Base-by-base conservation (phyloP, 1,140 invertebrate genomes). In the Drosophila ambigua region DNA sequence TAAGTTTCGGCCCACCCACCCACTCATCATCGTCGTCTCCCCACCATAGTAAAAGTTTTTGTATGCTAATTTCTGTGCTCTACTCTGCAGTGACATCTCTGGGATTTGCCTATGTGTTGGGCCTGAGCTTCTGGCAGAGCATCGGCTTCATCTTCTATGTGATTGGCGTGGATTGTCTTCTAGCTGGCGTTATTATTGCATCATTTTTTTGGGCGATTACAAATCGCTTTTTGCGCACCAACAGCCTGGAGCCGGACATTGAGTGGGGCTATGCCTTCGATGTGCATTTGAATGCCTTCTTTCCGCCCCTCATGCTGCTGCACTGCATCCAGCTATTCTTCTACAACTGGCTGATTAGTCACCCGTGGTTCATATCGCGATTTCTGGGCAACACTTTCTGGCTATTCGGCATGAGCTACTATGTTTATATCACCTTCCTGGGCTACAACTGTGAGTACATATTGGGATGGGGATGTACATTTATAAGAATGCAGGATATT, bases 231-330 rank as follows among this genome's bases (percentile, higher is more conserved):
- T 93, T 99, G 79, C 93, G 96, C 51, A 94, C 95, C 81, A 95
- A 96, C 90, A 91, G 73, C 16, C 74, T 90, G 26, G 94, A 94
- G 35, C 94, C 95, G 44, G 97, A 98, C 92, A 98, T 99, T 53
- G 99, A 99, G 92, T 99, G 99, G 99, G 99, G 97, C 2, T 99
- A 99, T 93, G 96, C 97, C 28, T 99, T 99, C 93, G 99, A 99
- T 93, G 97, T 99, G 44, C 99, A 99, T 93, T 94, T 99, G 63
- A 99, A 99, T 93, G 98, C 99, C 6, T 98, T 98, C 92, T 99
- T 93, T 69, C 98, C 99, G 57, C 95, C 98, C 4, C 93, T 99
- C 23, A 96, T 99, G 63, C 95, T 99, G 76, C 93, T 99, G 39
- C 98, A 99, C 92, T 96, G 98, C 76, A 94, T 99, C 81, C 97